These are phyloP conservation scores for Hypotaenidia okinawae DNA, from an alignment of 2,797 vertebrate genomes.

Conservation along the genomic window DNA sequence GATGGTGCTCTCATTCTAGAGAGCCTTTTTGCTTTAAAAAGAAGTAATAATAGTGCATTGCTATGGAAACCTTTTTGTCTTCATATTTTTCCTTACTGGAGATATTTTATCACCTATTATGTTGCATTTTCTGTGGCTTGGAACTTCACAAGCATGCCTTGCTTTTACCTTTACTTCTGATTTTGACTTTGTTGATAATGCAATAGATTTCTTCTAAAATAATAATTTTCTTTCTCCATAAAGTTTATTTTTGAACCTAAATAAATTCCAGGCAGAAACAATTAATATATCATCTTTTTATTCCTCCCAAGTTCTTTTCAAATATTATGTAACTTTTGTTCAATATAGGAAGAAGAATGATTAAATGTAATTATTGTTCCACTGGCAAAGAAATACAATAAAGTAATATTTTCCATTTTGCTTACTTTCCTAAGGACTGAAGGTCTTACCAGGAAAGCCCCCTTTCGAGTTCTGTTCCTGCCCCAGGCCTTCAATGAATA, in stretches of 20 bases:
- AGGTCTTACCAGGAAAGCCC: neutral
- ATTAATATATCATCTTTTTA: neutral
- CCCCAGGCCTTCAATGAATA: slow-evolving; percentile 18
- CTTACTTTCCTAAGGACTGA: slow-evolving; percentile 11
- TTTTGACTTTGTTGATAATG: slow-evolving; percentile 44
- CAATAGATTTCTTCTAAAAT: neutral
- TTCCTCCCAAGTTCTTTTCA: neutral
- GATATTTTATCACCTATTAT: slow-evolving; percentile 35
- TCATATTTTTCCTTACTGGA: slow-evolving; percentile 8
- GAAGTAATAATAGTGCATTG: slow-evolving; percentile 56
- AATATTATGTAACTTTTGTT: neutral
- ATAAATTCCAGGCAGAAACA: slow-evolving; percentile 1
- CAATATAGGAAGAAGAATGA: neutral
- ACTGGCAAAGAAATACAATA: neutral
- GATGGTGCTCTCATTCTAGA: slow-evolving; percentile 34
- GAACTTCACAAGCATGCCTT: neutral
- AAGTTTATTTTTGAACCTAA: slow-evolving; percentile 9
- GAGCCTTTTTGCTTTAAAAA: slow-evolving; percentile 44
- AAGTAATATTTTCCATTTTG: neutral
- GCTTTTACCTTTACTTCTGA: slow-evolving; percentile 42
- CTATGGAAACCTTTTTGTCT: slow-evolving; percentile 70
- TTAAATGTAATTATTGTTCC: slow-evolving; percentile 25
- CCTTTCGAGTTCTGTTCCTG: slow-evolving; percentile 49
- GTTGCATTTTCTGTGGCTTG: slow-evolving; percentile 26
- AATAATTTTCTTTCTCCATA: slow-evolving; percentile 12